Conservation (phyloP, 1,140 invertebrate genomes). For the Ostrea edulis region DNA sequence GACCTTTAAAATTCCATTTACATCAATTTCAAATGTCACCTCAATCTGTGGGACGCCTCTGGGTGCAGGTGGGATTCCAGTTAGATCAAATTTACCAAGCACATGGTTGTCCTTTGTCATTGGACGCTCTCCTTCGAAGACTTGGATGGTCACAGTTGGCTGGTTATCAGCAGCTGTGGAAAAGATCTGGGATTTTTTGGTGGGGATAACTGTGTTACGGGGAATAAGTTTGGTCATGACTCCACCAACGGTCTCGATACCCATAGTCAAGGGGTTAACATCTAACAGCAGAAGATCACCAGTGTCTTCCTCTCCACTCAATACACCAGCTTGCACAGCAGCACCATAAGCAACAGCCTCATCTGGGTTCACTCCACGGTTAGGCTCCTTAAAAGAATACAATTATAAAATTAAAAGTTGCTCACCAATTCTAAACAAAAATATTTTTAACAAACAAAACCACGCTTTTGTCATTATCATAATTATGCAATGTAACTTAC, state of each 20-base stretch:
- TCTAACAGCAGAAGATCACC: constrained; percentile 98
- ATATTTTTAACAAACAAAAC: too few relatives aligned
- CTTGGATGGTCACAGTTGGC: constrained; percentile 99
- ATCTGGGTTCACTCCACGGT: constrained; percentile 98
- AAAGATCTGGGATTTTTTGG: constrained; percentile 99
- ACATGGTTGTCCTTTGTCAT: constrained; percentile 99
- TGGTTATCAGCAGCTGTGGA: constrained; percentile 99
- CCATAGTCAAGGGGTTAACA: constrained; percentile 98
- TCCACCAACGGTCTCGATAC: constrained; percentile 99
- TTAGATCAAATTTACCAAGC: constrained; percentile 98
- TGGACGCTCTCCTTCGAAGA: constrained; percentile 97
- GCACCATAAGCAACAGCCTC: constrained; percentile 91
- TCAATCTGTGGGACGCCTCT: constrained; percentile 99
- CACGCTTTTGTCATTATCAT: background rate
- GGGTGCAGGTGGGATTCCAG: constrained; percentile 98
- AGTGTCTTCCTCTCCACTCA: constrained; percentile 88
- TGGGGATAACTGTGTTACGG: constrained; percentile 98
- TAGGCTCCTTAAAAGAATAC: constrained; percentile 87
- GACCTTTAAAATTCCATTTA: constrained; percentile 95
- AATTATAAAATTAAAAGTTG: background rate
- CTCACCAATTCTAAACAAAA: too few relatives aligned
- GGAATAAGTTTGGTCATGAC: constrained; percentile 99
- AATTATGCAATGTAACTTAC: constrained; percentile 57
- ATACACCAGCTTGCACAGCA: constrained; percentile 96
- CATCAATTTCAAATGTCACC: constrained; percentile 99